phyloP scores from a whole-genome alignment of 1,140 invertebrate genomes.

The Drosophila nikananu region DNA sequence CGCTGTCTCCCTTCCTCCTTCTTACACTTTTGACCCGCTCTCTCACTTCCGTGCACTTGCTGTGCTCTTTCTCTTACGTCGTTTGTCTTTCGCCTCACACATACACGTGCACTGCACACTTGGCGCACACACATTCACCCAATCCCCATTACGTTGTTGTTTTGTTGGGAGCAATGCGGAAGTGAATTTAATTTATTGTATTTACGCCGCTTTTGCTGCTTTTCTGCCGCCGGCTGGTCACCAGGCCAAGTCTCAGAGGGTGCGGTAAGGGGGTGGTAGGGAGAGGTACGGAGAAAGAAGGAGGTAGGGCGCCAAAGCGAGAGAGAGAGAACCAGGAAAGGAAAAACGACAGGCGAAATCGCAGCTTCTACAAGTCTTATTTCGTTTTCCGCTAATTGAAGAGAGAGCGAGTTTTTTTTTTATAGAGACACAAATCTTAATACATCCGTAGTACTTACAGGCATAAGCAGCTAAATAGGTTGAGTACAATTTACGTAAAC shows the following conservation, averaged over 20 bases:
- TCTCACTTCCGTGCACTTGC: slow-evolving; percentile 67
- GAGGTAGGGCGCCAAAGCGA: slow-evolving; percentile 16
- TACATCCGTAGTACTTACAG: slow-evolving; percentile 28
- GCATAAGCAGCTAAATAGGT: slow-evolving; percentile 14
- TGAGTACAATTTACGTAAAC: neutral
- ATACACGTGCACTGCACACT: slow-evolving; percentile 30
- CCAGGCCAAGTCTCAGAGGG: slow-evolving; percentile 46
- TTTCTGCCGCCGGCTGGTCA: slow-evolving; percentile 56
- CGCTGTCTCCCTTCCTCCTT: slow-evolving; percentile 27
- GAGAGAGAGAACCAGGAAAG: slow-evolving; percentile 55
- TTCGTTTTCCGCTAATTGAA: slow-evolving; percentile 77
- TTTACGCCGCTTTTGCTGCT: slow-evolving; percentile 66
- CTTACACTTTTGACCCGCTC: slow-evolving; percentile 47
- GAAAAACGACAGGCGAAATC: slow-evolving; percentile 42
- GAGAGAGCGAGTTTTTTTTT: slow-evolving; percentile 28
- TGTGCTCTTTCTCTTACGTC: slow-evolving; percentile 62
- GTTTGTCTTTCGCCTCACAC: slow-evolving; percentile 50
- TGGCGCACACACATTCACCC: slow-evolving; percentile 48
- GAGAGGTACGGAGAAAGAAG: neutral
- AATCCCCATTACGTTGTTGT: slow-evolving; percentile 74
- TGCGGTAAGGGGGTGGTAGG: neutral
- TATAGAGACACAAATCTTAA: slow-evolving; percentile 58
- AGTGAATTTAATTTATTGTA: slow-evolving; percentile 85
- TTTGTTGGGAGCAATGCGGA: slow-evolving; percentile 83
- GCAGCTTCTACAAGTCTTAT: slow-evolving; percentile 57